A percentile compares a stretch with the other conserved stretches of the same genome.
phyloP scores from a whole-genome alignment of 2,113 vertebrate genomes.

The Caloenas nicobarica region DNA sequence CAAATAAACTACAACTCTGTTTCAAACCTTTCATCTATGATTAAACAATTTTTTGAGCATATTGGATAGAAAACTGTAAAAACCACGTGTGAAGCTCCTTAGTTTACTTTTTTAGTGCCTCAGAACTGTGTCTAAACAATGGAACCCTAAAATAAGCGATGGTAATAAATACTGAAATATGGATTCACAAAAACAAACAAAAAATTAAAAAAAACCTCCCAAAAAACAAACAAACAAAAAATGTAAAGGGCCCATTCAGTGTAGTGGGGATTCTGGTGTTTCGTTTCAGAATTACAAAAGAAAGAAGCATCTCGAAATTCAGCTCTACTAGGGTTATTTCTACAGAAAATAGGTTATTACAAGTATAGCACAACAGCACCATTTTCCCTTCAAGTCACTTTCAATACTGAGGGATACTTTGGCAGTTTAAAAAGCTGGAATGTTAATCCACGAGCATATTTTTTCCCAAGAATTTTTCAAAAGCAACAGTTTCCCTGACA shows the following conservation, averaged over 20 bases:
- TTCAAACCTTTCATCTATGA: background rate
- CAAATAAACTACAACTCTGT: background rate
- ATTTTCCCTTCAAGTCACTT: background rate
- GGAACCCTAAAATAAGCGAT: background rate
- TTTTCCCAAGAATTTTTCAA: background rate
- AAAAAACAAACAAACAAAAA: too few relatives aligned
- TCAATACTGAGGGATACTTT: background rate
- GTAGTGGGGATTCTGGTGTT: background rate
- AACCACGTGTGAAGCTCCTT: background rate
- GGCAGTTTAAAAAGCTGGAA: background rate
- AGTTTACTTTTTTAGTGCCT: background rate
- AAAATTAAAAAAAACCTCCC: too few relatives aligned
- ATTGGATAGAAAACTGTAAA: background rate
- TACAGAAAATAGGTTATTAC: background rate
- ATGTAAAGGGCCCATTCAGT: background rate
- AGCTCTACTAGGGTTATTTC: background rate
- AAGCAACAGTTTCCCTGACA: background rate
- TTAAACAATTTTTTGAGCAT: background rate
- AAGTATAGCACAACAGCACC: fast-evolving
- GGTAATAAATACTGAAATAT: background rate
- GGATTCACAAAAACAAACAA: background rate
- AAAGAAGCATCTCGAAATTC: background rate
- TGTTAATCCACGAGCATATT: background rate
- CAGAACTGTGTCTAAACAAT: background rate
- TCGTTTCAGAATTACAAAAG: background rate